phyloP scores from a whole-genome alignment of 2,888 invertebrate species.

The Lobophora halterata region DNA sequence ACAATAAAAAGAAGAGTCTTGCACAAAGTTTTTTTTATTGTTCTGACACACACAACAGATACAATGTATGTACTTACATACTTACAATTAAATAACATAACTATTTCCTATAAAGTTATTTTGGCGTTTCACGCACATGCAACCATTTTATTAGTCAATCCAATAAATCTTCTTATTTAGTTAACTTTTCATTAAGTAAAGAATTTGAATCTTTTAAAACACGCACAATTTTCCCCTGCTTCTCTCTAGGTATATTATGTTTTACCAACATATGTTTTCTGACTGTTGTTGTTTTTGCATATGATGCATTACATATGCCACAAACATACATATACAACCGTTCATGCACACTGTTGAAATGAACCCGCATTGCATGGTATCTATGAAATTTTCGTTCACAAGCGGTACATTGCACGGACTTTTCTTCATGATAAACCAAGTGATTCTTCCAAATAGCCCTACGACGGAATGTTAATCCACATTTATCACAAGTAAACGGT shows the following conservation, averaged over 20 bases:
- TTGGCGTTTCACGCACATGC: no score
- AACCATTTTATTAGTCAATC: no score
- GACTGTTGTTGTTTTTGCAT: slow-evolving; percentile 58
- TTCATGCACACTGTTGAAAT: slow-evolving; percentile 62
- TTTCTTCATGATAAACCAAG: slow-evolving; percentile 61
- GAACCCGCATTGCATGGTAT: slow-evolving; percentile 51
- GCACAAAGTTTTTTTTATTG: no score
- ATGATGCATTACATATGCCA: slow-evolving; percentile 56
- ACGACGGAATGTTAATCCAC: slow-evolving; percentile 65
- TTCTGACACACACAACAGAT: no score
- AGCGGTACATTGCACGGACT: slow-evolving; percentile 53
- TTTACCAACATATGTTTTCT: slow-evolving; percentile 58
- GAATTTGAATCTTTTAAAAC: no score
- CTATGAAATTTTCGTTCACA: slow-evolving; percentile 61
- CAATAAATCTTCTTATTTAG: no score
- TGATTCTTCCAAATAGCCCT: slow-evolving; percentile 65
- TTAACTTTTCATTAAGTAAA: no score
- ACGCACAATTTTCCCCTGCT: slow-evolving; percentile 65
- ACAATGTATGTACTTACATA: no score
- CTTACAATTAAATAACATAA: no score
- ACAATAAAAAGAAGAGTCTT: no score
- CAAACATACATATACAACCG: slow-evolving; percentile 60
- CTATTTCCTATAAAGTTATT: no score
- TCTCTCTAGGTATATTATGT: slow-evolving; percentile 62
- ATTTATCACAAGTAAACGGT: slow-evolving; percentile 68